Percentiles rank a stretch among this genome's conserved stretches.
phyloP scores from a whole-genome alignment of 2,113 vertebrate genomes.

The Addax nasomaculatus region DNA sequence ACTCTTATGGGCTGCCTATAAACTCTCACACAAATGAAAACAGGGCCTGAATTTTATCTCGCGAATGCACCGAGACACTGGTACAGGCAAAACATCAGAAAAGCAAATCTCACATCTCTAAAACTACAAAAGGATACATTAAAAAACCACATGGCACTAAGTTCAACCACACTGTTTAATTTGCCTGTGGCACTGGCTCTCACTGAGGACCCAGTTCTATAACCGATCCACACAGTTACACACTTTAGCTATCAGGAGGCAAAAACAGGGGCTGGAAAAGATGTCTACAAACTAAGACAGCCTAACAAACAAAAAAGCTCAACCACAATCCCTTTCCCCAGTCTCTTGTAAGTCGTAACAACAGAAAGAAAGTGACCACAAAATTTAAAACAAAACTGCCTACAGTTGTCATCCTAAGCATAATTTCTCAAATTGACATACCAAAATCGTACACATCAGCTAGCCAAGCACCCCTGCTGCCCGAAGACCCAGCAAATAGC shows the following conservation, averaged over 20 bases:
- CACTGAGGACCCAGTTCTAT: background rate
- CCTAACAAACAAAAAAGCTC: background rate
- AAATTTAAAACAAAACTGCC: background rate
- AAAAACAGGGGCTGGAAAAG: background rate
- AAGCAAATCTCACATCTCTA: background rate
- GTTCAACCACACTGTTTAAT: background rate
- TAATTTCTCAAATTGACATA: background rate
- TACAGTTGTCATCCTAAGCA: background rate
- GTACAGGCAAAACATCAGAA: background rate
- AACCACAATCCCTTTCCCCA: background rate
- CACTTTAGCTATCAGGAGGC: background rate
- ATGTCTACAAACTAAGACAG: background rate
- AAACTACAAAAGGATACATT: slow-evolving; percentile 28
- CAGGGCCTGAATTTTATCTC: slow-evolving; percentile 39
- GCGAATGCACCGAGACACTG: background rate
- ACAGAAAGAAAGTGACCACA: background rate
- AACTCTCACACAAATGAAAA: slow-evolving; percentile 57
- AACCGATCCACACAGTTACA: background rate
- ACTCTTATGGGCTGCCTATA: slow-evolving; percentile 54
- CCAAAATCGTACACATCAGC: background rate
- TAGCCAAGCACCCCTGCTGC: background rate
- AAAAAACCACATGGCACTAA: background rate
- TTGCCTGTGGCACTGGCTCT: background rate
- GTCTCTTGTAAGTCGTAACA: background rate
- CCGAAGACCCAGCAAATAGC: background rate